These are phyloP conservation scores for Drosophila testacea DNA, from an alignment of 2,888 invertebrate genomes.

Conservation along the genomic window DNA sequence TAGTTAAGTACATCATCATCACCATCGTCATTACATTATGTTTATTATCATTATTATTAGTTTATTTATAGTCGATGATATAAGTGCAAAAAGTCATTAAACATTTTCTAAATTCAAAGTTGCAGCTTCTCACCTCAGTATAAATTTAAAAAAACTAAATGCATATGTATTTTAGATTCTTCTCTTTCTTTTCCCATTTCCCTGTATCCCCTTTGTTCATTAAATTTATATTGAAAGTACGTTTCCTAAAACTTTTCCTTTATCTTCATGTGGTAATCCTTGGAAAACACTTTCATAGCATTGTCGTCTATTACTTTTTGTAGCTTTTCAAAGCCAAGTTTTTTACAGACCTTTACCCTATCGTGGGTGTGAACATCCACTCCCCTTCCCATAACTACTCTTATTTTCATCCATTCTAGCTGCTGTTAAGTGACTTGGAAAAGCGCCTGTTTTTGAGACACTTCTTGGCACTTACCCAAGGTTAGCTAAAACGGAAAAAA, in stretches of 20 bases:
- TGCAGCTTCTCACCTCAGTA: not conserved
- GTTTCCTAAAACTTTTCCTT: constrained; percentile 19
- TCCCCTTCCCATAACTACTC: not conserved
- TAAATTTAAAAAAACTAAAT: not conserved
- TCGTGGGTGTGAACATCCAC: constrained; percentile 16
- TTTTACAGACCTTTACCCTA: constrained; percentile 37
- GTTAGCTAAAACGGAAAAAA: constrained; percentile 39
- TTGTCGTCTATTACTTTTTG: constrained; percentile 36
- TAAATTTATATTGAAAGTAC: constrained; percentile 23
- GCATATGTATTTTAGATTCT: not conserved
- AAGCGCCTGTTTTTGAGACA: constrained; percentile 21
- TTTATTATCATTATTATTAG: constrained; percentile 44
- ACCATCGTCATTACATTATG: constrained; percentile 1
- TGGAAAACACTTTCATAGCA: constrained; percentile 46
- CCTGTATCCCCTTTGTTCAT: not conserved
- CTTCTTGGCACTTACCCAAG: constrained; percentile 71
- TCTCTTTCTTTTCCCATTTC: not conserved
- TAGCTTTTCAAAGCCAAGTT: constrained; percentile 23
- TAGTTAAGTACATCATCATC: constrained; percentile 2
- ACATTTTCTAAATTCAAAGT: constrained; percentile 24
- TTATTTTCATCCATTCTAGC: constrained; percentile 4
- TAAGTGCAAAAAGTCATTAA: constrained; percentile 69
- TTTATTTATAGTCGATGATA: constrained; percentile 32
- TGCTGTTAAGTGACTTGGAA: constrained; percentile 60
- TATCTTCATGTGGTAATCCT: constrained; percentile 34